Base-by-base conservation (phyloP, 1,140 invertebrate genomes). In the Mesaphorura yosii region DNA sequence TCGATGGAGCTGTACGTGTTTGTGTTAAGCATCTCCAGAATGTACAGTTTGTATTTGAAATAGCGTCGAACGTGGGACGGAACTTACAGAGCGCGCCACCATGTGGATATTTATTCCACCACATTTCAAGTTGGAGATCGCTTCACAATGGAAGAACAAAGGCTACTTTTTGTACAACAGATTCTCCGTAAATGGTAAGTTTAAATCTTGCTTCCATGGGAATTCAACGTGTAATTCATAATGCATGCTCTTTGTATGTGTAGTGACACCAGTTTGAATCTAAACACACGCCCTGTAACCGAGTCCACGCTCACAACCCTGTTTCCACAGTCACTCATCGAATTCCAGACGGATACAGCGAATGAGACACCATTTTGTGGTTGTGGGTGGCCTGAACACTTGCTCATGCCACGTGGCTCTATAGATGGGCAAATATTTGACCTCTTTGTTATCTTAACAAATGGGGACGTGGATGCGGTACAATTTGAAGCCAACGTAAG, bases 341-440 rank as follows among this genome's bases (percentile, higher is more conserved):
- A 41, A 27, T 44, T 51, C 17, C 19, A 41, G 20, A 22, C 6
- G 10, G 39, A 39, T 22, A 48, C 41, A 3, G 44, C 39, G 15
- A 10, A 7, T 15, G 6, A 1, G 1, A 45, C 20, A 12, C 48
- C 48, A 38, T 23, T 26, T 34, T 88, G 86, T 67, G 84, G 86
- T 29, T 89, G 86, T 66, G 86, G 86, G 40, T 88, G 85, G 85
- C 87, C 87, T 1, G 78, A 87, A 42, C 84, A 90, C 65, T 79
- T 89, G 79, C 72, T 90, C 1, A 66, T 87, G 25, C 81, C 86
- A 0, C 83, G 81, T 67, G 87, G 87, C 22, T 78, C 68, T 2
- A 66, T 73, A 2, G 73, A 76, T 51, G 86, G 86, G 19, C 78
- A 78, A 65, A 68, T 70, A 0, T 79, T 80, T 64, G 76, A 84